phyloP scores from a whole-genome alignment of 2,797 vertebrate species.

The Mormyrus proboscirostris region DNA sequence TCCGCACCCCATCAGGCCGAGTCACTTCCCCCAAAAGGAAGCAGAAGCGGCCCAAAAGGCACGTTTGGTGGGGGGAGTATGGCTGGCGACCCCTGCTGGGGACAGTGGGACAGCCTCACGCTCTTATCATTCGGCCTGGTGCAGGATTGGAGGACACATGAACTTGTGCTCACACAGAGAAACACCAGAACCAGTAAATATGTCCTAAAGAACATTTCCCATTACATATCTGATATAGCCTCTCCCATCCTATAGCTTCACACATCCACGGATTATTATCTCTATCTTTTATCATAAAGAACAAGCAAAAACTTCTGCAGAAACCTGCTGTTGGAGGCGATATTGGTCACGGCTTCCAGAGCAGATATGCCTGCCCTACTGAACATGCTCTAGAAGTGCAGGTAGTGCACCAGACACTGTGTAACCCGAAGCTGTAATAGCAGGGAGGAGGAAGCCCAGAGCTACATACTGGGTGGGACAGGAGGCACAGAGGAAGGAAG shows the following conservation, averaged over 20 bases:
- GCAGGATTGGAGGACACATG: background rate
- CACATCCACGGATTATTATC: background rate
- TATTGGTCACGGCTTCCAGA: background rate
- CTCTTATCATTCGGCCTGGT: background rate
- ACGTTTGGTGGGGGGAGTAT: conserved; percentile 37
- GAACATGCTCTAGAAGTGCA: background rate
- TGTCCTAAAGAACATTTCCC: background rate
- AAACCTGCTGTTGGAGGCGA: background rate
- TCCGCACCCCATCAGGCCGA: conserved; percentile 59
- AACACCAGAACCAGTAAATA: background rate
- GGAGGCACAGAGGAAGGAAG: conserved; percentile 13
- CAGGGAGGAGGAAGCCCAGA: conserved; percentile 26
- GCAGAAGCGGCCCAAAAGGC: conserved; percentile 54
- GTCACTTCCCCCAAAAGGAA: conserved; percentile 63
- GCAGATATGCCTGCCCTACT: background rate
- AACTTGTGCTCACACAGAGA: background rate
- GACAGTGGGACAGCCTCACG: background rate
- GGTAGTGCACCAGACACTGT: background rate
- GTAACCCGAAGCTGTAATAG: background rate
- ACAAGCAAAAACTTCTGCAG: background rate
- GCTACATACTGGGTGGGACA: background rate
- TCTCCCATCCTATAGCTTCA: background rate
- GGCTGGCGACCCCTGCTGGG: conserved; percentile 29
- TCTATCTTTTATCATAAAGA: background rate
- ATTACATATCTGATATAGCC: background rate